Conservation (phyloP, 2,797 vertebrate species). For the Sphenopsis melanotis region DNA sequence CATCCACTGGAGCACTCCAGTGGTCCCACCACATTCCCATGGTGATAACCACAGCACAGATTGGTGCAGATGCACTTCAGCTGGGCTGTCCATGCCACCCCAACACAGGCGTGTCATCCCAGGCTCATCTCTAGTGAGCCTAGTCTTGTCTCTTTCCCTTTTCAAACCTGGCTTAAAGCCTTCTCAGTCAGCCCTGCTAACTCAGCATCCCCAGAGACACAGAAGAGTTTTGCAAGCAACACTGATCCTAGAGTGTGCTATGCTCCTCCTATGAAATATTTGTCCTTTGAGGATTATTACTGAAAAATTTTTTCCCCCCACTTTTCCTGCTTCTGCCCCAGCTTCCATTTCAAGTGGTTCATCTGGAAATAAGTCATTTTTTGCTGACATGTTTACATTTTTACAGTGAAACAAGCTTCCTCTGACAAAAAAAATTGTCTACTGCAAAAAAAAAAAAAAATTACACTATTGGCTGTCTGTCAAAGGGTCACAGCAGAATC, state of each 20-base stretch:
- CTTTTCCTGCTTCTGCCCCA: background rate
- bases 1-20: background rate
- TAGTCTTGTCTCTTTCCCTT: background rate
- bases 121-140: accelerated
- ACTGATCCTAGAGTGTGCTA: background rate
- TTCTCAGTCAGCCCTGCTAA: background rate
- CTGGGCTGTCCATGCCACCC: background rate
- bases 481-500: background rate
- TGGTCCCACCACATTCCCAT: background rate
- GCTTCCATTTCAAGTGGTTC: background rate
- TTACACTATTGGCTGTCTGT: background rate
- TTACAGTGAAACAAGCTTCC: background rate
- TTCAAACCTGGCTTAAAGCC: background rate
- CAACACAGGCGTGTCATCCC: accelerated
- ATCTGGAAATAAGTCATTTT: background rate
- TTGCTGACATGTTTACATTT: background rate
- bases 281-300: background rate
- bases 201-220: background rate
- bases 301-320: background rate
- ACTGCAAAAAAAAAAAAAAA: background rate
- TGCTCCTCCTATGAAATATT: background rate
- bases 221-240: background rate
- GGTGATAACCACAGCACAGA: background rate
- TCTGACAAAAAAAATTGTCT: background rate
- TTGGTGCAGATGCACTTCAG: background rate